Conservation (phyloP, 2,113 vertebrate genomes). For the Sterna hirundo region DNA sequence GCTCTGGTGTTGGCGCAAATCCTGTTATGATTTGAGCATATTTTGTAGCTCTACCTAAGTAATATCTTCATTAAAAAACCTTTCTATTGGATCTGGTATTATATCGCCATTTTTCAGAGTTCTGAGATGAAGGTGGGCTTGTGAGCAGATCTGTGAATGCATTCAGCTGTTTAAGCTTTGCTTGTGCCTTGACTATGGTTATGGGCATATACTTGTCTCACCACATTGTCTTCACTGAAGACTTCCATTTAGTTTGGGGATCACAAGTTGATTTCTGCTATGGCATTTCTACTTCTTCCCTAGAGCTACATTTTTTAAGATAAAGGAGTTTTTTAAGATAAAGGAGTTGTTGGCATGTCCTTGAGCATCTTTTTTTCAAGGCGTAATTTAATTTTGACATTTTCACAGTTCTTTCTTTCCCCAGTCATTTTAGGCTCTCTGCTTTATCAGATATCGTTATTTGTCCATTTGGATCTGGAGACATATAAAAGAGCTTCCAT, state of each 20-base stretch:
- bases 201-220: neutral
- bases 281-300: neutral
- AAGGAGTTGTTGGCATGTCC: neutral
- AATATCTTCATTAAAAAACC: neutral
- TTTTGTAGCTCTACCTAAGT: neutral
- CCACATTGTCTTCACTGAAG: neutral
- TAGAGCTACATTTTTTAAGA: neutral
- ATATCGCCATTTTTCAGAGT: neutral
- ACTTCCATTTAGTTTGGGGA: neutral
- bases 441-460: neutral
- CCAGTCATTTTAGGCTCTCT: neutral
- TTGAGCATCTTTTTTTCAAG: neutral
- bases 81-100: neutral
- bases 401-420: neutral
- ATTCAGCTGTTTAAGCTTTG: neutral
- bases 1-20: neutral
- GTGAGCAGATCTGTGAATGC: neutral
- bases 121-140: neutral
- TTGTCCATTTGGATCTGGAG: neutral
- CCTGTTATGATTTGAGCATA: neutral
- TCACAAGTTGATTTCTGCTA: neutral
- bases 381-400: neutral
- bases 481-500: neutral
- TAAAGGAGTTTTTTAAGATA: too few relatives aligned
- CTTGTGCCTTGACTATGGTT: neutral